These are phyloP conservation scores for Takifugu ocellatus DNA, from an alignment of 2,797 vertebrate genomes.

Conservation along the genomic window DNA sequence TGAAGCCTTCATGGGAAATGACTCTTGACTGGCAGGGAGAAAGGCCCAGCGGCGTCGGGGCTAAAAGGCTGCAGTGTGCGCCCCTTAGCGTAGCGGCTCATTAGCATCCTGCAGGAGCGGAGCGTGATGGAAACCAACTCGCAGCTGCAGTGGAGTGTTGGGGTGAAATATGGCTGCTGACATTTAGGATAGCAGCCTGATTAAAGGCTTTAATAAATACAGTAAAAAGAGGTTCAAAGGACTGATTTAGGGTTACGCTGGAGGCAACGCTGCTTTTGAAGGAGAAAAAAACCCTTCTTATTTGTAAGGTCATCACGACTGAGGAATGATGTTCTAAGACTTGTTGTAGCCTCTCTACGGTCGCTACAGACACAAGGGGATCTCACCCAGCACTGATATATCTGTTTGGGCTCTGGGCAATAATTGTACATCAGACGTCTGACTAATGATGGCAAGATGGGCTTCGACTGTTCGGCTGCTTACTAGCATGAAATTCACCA, in stretches of 20 bases:
- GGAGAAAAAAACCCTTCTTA: conserved; percentile 53
- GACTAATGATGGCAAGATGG: conserved; percentile 48
- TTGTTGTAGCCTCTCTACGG: conserved; percentile 15
- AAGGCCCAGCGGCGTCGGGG: conserved; percentile 65
- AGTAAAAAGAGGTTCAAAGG: conserved; percentile 21
- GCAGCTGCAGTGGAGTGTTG: conserved; percentile 72
- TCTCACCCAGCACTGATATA: conserved; percentile 31
- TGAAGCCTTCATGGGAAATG: conserved; percentile 85
- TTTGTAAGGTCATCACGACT: neutral
- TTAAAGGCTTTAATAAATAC: conserved; percentile 62
- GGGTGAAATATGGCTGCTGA: conserved; percentile 72
- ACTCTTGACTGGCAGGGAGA: conserved; percentile 83
- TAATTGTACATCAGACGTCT: conserved; percentile 32
- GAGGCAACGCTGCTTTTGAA: conserved; percentile 47
- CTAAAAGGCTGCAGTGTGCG: conserved; percentile 82
- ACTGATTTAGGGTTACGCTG: conserved; percentile 56
- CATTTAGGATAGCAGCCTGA: conserved; percentile 74
- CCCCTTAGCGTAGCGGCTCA: conserved; percentile 69
- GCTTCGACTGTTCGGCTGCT: conserved; percentile 54
- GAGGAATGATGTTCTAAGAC: conserved; percentile 14
- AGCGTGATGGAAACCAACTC: conserved; percentile 77
- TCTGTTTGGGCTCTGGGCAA: conserved; percentile 21
- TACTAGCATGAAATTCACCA: conserved; percentile 62
- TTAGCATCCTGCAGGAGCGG: conserved; percentile 75
- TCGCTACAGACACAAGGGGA: conserved; percentile 26